phyloP scores from a whole-genome alignment of 2,797 vertebrate genomes.

The Acanthopagrus latus region DNA sequence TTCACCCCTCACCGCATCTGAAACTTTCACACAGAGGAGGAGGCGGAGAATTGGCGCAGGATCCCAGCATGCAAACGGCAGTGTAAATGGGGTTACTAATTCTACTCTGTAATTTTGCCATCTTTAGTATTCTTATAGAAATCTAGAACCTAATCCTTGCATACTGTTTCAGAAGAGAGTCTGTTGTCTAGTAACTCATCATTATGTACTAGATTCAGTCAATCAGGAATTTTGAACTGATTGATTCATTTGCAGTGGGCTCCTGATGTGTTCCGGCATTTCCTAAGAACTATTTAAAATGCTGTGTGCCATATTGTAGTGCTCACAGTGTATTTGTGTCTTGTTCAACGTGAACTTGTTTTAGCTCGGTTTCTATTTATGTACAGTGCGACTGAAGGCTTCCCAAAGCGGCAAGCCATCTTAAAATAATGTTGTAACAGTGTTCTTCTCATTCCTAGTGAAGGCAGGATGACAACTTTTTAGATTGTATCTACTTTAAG shows the following conservation, averaged over 20 bases:
- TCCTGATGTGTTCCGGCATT: not conserved
- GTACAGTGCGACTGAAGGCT: constrained; percentile 3
- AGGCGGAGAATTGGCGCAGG: no score
- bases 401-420: constrained; percentile 4
- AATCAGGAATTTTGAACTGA: not conserved
- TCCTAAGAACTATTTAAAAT: no score
- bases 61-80: no score
- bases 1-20: no score
- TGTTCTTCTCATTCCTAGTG: not conserved
- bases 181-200: no score
- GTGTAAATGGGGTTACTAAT: no score
- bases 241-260: not conserved
- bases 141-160: not conserved
- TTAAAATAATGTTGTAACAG: constrained; percentile 23
- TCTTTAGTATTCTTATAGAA: no score
- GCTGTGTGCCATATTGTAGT: not conserved
- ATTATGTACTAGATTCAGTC: not conserved
- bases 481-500: not conserved
- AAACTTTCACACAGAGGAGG: no score
- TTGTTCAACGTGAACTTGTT: not conserved
- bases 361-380: not conserved
- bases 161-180: not conserved
- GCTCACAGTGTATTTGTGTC: not conserved
- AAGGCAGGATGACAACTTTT: constrained; percentile 6
- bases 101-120: no score